Base-by-base conservation (phyloP, 30 jellyfish, hydroid and myxozoan genomes). In the Pseudorhiza aurosa region DNA sequence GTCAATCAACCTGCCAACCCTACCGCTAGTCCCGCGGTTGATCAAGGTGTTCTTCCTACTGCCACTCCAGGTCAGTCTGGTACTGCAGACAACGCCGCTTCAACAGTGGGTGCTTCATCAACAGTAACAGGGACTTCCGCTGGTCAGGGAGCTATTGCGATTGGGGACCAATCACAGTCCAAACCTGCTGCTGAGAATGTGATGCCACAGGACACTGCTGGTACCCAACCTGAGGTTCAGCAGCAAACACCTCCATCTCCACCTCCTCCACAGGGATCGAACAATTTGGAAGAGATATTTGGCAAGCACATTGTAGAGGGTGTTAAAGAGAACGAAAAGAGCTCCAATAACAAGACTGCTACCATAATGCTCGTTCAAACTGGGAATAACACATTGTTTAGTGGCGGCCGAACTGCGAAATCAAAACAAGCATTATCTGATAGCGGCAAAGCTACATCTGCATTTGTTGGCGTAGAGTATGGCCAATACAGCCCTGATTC, bases 271-370 rank as follows among this genome's bases (percentile, higher is more conserved):
- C 19, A 47, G 24, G 14, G 9, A 19, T 51, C 58, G 2, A 36
- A 2, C 21, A 58, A 14, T 11, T 8, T 53, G 3, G 67, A 53
- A 2, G 91, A 65, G 25, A 25, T 80, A 22, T 80, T 80, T 53
- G 91, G 91, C 24, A 80, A 80, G 43, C 91, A 80, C 59, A 47
- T 30, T 33, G 91, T 80, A 8, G 91, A 80, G 43, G 65, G 70
- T n/a, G 43, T 60, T 3, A 68, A 43, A 7, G 53, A 22, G 24
- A 68, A 65, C 27, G 50, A 65, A 0, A 2, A 28, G 10, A 65
- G 51, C 11, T 18, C 63, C 59, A 49, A 50, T 17, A 64, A 80
- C 42, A 22, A 27, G 21, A 53, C 19, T 21, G 8, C 36, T 53
- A 68, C 83, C 11, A 47, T 80, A 8, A 64, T 80, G 91, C 22